Base-by-base conservation (phyloP, 1,140 invertebrate genomes). In the Maniola jurtina region DNA sequence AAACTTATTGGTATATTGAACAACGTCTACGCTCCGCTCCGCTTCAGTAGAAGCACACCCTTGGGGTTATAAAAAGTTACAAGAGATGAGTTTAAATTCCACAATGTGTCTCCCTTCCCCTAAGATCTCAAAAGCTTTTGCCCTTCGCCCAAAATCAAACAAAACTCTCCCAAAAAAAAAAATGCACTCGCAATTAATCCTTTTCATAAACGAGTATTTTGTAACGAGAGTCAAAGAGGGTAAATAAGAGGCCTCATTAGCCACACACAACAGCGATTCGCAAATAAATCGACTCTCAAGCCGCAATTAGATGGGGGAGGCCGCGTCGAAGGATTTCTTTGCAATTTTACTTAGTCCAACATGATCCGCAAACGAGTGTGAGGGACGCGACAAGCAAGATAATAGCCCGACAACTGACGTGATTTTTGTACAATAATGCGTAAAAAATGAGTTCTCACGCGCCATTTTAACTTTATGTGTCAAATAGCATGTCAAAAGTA, bases 301-400 rank as follows among this genome's bases (percentile, higher is more conserved):
- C 75, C 70, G 71, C 84, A 88, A 88, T 88, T 88, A 88, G 73
- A 64, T 75, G 50, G 73, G 59, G 70, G 70, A 73, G 74, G 59
- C 59, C 56, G 65, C 73, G 66, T 66, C 58, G 68, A 63, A 75
- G 83, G 81, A 85, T 88, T 83, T 80, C 75, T 76, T 80, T 64
- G 83, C 84, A 86, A 86, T 88, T 88, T 80, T 75, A 80, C 78
- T 76, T 84, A 86, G 84, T 86, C 83, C 83, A 64, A 83, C 80
- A 79, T 86, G 86, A 88, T 86, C 84, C 84, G 66, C 40, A 68
- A 68, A 76, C 73, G 76, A 70, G 81, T 79, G 81, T 71, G 79
- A 71, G 54, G 62, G 68, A 88, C 83, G 80, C 73, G 86, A 74
- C 75, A 36, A 59, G 86, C 76, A 81, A 80, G 64, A 61, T 66